Percentiles rank a stretch among this genome's conserved stretches.
Evolutionary conservation across 2,888 invertebrate genomes (phyloP).

Genomic region (Eugnorisma glareosa): DNA sequence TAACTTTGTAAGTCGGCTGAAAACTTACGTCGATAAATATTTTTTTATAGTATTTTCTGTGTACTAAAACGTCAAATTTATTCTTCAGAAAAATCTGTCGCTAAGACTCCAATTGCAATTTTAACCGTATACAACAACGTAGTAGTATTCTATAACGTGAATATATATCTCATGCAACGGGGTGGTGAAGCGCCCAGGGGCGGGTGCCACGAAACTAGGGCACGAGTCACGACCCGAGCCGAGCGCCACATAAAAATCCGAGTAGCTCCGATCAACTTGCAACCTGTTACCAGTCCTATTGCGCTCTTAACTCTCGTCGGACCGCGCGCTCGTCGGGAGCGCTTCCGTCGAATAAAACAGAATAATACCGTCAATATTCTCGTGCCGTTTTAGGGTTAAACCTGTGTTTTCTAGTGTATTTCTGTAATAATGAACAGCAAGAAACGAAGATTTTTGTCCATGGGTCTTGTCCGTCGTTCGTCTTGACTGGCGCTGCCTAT

Average conservation of each 20-base stretch:
- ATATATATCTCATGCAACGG: constrained; percentile 58
- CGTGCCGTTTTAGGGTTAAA: background rate
- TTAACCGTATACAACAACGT: background rate
- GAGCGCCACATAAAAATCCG: constrained; percentile 59
- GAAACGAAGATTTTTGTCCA: constrained; percentile 49
- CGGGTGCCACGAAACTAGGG: constrained; percentile 55
- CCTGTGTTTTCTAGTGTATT: constrained; percentile 21
- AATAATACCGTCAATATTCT: constrained; percentile 16
- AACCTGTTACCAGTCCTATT: constrained; percentile 65
- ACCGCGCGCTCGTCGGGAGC: constrained; percentile 47
- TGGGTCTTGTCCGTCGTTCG: constrained; percentile 79
- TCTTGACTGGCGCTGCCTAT: constrained; percentile 81
- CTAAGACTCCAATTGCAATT: constrained; percentile 13
- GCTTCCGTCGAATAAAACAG: background rate
- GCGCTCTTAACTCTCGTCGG: constrained; percentile 54
- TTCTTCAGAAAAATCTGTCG: background rate
- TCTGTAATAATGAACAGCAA: constrained; percentile 30
- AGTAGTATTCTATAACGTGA: constrained; percentile 25
- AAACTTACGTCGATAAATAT: background rate
- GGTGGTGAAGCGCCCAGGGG: constrained; percentile 59
- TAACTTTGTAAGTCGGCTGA: background rate
- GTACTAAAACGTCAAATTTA: background rate
- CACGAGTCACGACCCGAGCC: constrained; percentile 66
- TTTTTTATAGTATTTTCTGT: background rate
- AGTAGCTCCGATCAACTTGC: constrained; percentile 60